A percentile compares a stretch with the other conserved stretches of the same genome.
Evolutionary conservation across 2,888 invertebrate species (phyloP).

Genomic region (Chalcis sispes): DNA sequence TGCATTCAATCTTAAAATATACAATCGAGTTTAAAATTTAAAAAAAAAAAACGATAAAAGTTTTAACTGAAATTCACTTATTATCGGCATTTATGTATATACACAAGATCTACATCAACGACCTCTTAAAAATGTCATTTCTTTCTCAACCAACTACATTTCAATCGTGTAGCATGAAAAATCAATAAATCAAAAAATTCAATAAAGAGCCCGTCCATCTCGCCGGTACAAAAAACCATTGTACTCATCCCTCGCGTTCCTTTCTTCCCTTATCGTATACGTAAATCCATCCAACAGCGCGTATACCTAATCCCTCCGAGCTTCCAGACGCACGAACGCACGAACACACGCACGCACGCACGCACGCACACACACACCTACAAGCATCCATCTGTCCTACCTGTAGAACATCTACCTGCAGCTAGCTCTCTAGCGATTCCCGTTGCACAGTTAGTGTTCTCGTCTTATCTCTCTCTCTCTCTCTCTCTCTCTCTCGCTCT

Average conservation of each 20-base stretch:
- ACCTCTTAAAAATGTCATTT: too few relatives aligned
- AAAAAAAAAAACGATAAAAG: too few relatives aligned
- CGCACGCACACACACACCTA: background rate
- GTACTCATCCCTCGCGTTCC: background rate
- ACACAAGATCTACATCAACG: too few relatives aligned
- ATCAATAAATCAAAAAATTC: background rate
- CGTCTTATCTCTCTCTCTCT: background rate
- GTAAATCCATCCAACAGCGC: slow-evolving; percentile 6
- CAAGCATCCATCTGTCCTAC: background rate
- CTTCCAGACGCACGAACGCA: background rate
- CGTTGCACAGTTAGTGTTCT: background rate
- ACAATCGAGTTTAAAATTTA: too few relatives aligned
- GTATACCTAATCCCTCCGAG: background rate
- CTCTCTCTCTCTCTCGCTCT: background rate
- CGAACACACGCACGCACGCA: background rate
- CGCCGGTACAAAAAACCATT: background rate
- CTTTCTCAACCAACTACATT: background rate
- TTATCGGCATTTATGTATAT: too few relatives aligned
- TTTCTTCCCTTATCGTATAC: background rate
- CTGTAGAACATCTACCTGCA: background rate
- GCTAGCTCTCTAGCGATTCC: background rate
- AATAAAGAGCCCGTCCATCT: background rate
- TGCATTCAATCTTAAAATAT: too few relatives aligned
- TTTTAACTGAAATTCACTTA: too few relatives aligned
- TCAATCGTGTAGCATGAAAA: background rate